phyloP scores from a whole-genome alignment of 1,140 invertebrate genomes.

The Tachypleus tridentatus region DNA sequence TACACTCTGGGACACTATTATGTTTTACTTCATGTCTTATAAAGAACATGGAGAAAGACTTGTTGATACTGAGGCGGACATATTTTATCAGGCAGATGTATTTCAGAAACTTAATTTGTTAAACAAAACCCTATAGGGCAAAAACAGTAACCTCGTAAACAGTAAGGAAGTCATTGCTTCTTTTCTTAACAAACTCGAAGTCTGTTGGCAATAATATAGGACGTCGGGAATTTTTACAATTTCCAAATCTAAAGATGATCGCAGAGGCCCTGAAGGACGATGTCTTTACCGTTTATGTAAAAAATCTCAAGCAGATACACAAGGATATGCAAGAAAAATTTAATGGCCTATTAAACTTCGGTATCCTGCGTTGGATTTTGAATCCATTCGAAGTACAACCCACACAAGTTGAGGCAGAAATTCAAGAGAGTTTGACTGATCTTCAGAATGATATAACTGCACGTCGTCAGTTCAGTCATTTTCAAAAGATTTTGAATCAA shows the following conservation, averaged over 20 bases:
- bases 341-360: too few relatives aligned
- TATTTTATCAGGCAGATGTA: conserved; percentile 18
- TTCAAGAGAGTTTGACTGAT: too few relatives aligned
- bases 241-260: conserved; percentile 13
- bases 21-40: conserved; percentile 16
- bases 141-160: conserved; percentile 17
- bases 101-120: conserved; percentile 9
- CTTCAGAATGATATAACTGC: too few relatives aligned
- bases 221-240: neutral
- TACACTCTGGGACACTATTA: conserved; percentile 2
- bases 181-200: conserved; percentile 12
- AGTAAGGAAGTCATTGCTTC: conserved; percentile 12
- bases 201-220: too few relatives aligned
- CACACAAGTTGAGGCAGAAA: too few relatives aligned
- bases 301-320: neutral
- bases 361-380: too few relatives aligned
- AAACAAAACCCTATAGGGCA: conserved; percentile 15
- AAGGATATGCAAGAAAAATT: too few relatives aligned
- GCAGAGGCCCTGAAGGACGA: conserved; percentile 3
- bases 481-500: too few relatives aligned
- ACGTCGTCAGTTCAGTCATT: too few relatives aligned
- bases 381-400: too few relatives aligned
- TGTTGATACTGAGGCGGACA: conserved; percentile 14
- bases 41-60: conserved; percentile 11
- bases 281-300: conserved; percentile 13